Evolutionary conservation across 2,113 vertebrate species (phyloP), one percentile per base, ranked within the genome.

Genomic region (Nyctereutes procyonoides): DNA sequence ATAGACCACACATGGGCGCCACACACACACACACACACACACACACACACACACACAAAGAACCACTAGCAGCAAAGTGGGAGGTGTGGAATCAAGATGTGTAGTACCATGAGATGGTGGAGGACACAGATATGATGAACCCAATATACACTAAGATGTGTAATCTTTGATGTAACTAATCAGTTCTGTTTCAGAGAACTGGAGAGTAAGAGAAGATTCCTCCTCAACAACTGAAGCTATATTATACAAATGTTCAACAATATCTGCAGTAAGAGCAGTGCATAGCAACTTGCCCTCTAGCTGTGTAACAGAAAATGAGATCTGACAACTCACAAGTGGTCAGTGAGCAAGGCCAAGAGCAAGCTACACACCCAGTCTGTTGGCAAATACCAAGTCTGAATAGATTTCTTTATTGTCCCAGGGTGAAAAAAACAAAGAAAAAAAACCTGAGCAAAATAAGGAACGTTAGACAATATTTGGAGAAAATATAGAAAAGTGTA

Each of bases 351-450:
- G 69, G 51, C 48, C n/a, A 62, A 93, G 38, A 67, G n/a, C 26
- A 56, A 88, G 55, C 60, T 55, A 38, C 55, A 86, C 65, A 88
- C n/a, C 77, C 86, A 94, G 82, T 58, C 71, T 86, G 9, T 26
- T 89, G 93, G 86, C 86, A 93, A 71, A 83, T 76, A 83, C 79
- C 60, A 88, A 88, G 80, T 82, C 51, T 76, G 38, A 16, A 95
- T 7, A 98, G 89, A 77, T 14, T 77, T 95, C 43, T 48, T 73
- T 86, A 94, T 67, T 73, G 82, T 91, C 82, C 55, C 86, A 79
- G 13, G 6, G 35, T 86, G 22, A 77, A 93, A 53, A n/a, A 19
- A 43, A 62, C 80, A n/a, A 48, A 30, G 35, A n/a, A 60, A 48
- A 80, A 55, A 93, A 62, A 0, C 28, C 16, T 69, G 13, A 43